Conservation (phyloP, 2,113 vertebrate genomes). For the Hippocampus zosterae region DNA sequence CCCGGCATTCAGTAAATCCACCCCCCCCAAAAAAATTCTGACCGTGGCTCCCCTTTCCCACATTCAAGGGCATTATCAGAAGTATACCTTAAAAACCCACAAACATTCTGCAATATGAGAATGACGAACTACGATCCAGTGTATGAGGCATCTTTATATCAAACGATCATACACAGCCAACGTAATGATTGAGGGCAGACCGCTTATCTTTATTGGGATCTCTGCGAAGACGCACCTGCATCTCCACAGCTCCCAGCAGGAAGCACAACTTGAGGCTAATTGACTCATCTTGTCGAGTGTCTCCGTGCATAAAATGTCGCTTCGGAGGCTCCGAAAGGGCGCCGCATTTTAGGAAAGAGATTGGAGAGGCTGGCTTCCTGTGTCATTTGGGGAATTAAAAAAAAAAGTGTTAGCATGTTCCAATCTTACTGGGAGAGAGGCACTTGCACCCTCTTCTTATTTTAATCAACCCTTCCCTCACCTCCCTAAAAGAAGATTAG, state of each 20-base stretch:
- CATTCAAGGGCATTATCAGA: too few relatives aligned
- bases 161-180: conserved; percentile 53
- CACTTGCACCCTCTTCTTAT: not conserved
- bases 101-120: not conserved
- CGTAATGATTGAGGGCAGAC: conserved; percentile 53
- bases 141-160: conserved; percentile 49
- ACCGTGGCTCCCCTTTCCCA: too few relatives aligned
- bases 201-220: conserved; percentile 61
- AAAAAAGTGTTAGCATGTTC: conserved; percentile 1
- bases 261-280: conserved; percentile 62
- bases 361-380: conserved; percentile 30
- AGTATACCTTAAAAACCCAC: not conserved
- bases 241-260: conserved; percentile 45
- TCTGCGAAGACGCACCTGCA: conserved; percentile 54
- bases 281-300: conserved; percentile 57
- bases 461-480: conserved; percentile 1
- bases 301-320: conserved; percentile 39
- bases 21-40: too few relatives aligned
- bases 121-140: not conserved
- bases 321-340: conserved; percentile 33
- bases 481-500: conserved; percentile 4
- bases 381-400: conserved; percentile 19
- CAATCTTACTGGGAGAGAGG: conserved; percentile 2
- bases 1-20: too few relatives aligned
- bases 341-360: conserved; percentile 24